Evolutionary conservation across 2,797 vertebrate genomes (phyloP), one percentile per base, ranked within the genome.

Genomic region (Syngnathus rostellatus): DNA sequence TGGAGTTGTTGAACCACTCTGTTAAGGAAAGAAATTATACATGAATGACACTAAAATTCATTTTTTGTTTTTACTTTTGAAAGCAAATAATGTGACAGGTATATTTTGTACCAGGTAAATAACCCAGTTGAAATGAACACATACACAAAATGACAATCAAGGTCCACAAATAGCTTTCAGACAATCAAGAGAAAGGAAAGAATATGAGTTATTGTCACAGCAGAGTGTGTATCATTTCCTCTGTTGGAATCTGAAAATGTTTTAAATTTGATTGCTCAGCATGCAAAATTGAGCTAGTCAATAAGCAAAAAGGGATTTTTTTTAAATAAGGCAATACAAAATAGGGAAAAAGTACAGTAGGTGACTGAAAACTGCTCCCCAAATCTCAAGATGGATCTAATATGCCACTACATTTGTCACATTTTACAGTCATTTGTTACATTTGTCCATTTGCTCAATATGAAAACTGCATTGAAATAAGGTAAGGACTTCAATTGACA

Each of bases 1-100:
- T n/a, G 90, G 92, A 0, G 84, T 66, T 40, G 87, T 68, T 4
- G 76, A 80, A 23, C 86, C 88, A 68, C 91, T 92, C 95, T 97
- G 87, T 43, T 88, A 89, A 58, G 63, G 0, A n/a, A 46, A 46
- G 21, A n/a, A 40, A 5, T 12, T 0, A 19, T 2, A 45, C 60
- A 25, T 41, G 19, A 61, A n/a, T 41, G 5, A 21, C 19, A 45
- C 12, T 59, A 1, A 40, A 59, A 58, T 39, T 1, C 3, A 21
- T 46, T 46, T 46, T 17, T 2, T 6, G 11, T 50, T 50, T 50
- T 43, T 43, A 43, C 2, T 51, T 17, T 48, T 51, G 50, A n/a
- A 2, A 51, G 8, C n/a, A 21, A 51, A 9, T 1, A 31, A 51
- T 21, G 17, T 8, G 0, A n/a, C 48, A 50, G 17, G 17, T 51